These are phyloP conservation scores for Hoplias malabaricus DNA, from an alignment of 2,113 vertebrate genomes.

Conservation along the genomic window DNA sequence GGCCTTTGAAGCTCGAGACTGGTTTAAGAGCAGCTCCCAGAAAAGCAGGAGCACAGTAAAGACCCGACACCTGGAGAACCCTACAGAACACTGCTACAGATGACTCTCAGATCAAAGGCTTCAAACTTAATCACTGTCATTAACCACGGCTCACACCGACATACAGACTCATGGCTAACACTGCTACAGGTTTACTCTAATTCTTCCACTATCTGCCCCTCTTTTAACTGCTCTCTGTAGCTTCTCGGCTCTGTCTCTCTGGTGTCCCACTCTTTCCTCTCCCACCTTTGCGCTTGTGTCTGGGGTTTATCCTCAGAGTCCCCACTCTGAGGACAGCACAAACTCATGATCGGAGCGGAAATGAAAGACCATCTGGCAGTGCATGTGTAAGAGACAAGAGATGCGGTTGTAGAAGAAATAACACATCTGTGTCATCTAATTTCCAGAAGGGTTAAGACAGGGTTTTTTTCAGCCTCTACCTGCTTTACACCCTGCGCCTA, in stretches of 20 bases:
- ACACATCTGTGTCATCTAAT: too few relatives aligned
- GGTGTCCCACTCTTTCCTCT: neutral
- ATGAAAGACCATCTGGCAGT: too few relatives aligned
- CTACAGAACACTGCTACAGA: neutral
- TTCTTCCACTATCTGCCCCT: too few relatives aligned
- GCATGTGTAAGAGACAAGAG: too few relatives aligned
- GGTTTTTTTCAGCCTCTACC: neutral
- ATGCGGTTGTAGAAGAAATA: too few relatives aligned
- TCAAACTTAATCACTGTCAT: neutral
- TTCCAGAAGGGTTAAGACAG: neutral
- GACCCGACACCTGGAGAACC: constrained; percentile 32
- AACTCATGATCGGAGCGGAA: too few relatives aligned
- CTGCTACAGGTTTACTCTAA: neutral
- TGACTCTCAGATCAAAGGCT: neutral
- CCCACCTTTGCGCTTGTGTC: neutral
- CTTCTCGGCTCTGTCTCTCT: neutral
- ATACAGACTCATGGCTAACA: neutral
- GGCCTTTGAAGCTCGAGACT: constrained; percentile 59
- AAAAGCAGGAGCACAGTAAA: constrained; percentile 20
- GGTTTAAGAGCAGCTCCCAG: constrained; percentile 50
- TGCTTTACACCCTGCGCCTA: neutral
- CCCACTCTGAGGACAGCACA: too few relatives aligned
- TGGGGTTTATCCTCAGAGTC: neutral
- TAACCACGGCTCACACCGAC: constrained; percentile 31
- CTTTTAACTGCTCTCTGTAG: too few relatives aligned